Conservation (phyloP, 2,888 invertebrate species). For the Sminthurinus aureus region DNA sequence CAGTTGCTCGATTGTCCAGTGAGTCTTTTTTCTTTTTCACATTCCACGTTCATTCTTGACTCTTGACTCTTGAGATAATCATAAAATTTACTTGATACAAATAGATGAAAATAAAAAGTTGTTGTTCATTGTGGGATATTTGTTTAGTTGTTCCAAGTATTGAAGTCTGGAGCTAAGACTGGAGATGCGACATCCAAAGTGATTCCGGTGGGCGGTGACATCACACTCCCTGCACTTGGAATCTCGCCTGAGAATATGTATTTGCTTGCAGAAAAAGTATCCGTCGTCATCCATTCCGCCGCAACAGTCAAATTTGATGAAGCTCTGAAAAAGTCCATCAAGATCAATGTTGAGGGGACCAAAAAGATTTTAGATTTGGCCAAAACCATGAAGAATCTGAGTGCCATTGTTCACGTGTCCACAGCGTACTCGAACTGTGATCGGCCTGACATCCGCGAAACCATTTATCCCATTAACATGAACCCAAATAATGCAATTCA, state of each 20-base stretch:
- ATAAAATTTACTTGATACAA: neutral
- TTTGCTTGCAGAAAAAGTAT: slow-evolving; percentile 24
- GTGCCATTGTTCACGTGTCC: slow-evolving; percentile 38
- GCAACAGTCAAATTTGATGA: slow-evolving; percentile 41
- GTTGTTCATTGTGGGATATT: neutral
- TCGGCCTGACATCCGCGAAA: slow-evolving; percentile 18
- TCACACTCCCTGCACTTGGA: slow-evolving; percentile 23
- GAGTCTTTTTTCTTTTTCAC: neutral
- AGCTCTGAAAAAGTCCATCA: slow-evolving; percentile 28
- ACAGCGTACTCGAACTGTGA: slow-evolving; percentile 44
- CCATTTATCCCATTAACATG: slow-evolving; percentile 25
- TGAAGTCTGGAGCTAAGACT: neutral
- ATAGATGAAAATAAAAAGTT: neutral
- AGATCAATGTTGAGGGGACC: slow-evolving; percentile 40
- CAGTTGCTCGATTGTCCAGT: slow-evolving; percentile 20
- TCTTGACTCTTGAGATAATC: neutral
- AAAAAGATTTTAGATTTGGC: slow-evolving; percentile 33
- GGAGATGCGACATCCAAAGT: neutral
- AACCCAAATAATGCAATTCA: slow-evolving; percentile 33
- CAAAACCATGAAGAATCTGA: slow-evolving; percentile 19
- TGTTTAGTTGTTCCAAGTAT: neutral
- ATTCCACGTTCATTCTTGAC: neutral
- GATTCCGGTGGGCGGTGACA: slow-evolving; percentile 31
- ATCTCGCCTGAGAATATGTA: neutral
- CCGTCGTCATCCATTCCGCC: slow-evolving; percentile 37